Base-by-base conservation (phyloP, 1,140 invertebrate species). In the Luehdorfia chinensis region DNA sequence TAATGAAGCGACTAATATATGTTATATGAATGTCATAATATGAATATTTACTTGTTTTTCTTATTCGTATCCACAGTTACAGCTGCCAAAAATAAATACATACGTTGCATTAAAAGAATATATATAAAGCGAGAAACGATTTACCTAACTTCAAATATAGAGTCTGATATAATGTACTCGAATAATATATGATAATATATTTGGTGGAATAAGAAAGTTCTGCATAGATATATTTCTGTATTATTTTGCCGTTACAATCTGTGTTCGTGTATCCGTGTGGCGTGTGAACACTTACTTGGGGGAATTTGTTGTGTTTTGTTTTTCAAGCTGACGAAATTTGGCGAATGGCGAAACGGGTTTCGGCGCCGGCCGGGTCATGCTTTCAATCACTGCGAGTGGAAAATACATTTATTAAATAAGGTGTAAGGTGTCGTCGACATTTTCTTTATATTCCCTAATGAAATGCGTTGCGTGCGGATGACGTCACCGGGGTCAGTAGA, bases 281-380 rank as follows among this genome's bases (percentile, higher is more conserved):
- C 4, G 28, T 27, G 8, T 55, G 15, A 21, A 14, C 13, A 73
- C 77, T 75, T 73, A 95, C 94, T 93, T 94, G 84, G 93, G 92
- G 57, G 89, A 88, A 59, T 90, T 90, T 71, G 89, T 86, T 67
- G 93, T 94, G 77, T 94, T 94, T 84, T 95, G 93, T 75, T 93
- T 92, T 84, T 97, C 95, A 79, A 96, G 90, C 89, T 96, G 94
- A 73, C 93, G 92, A 88, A 97, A 96, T 88, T 96, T 96, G 71
- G 93, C 92, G 87, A 96, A 95, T 49, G 95, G 93, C 63, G 94
- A 95, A 67, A 94, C 90, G 48, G 93, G 90, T 79, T 94, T 94
- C 48, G 87, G 65, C 66, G 88, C 88, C 88, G 78, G 84, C 74
- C 84, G 85, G 53, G 81, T 88, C 55, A 88, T 84, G 64, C 86